Evolutionary conservation across 2,797 vertebrate species (phyloP), one percentile per base, ranked within the genome.

Genomic region (Acanthornis magna): DNA sequence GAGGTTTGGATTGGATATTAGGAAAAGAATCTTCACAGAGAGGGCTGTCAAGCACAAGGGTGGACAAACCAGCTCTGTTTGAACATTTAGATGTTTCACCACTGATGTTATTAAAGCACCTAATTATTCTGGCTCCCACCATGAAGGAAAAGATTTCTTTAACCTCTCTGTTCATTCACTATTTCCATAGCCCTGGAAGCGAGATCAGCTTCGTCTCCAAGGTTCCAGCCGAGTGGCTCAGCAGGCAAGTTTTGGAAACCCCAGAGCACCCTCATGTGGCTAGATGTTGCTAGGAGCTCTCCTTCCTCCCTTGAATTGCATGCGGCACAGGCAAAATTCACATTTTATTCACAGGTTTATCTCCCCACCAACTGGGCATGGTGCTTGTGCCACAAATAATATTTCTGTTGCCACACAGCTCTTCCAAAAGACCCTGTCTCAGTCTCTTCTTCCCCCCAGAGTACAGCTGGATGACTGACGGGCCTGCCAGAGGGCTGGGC

Each of bases 211-310:
- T 42, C 16, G 5, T 40, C 70, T 19, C 9, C 2, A 17, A 57
- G 3, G 43, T 50, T 66, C 43, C 25, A 29, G 23, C 3, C 17
- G 17, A 25, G 9, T 3, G 3, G 75, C 23, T 60, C 47, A 32
- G 55, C 47, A 80, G 14, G 77, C 16, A 45, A 19, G 60, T 21
- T 85, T 75, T 71, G 40, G 80, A 96, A 96, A 91, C 57, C 60
- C 42, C 81, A 32, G 83, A 87, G 96, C 91, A 94, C 97, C 96
- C 94, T 94, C 96, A 45, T 45, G 96, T 94, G 97, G 92, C 34
- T 60, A 67, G 7, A 77, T 26, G 34, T 9, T 48, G 78, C 45
- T 67, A 91, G 23, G 25, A 94, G 45, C 14, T n/a, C 63, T 61
- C 47, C 30, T 47, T 55, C 68, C 60, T 63, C 34, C 5, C 5